Evolutionary conservation across 2,888 invertebrate species (phyloP), one percentile per base, ranked within the genome.

Genomic region (Drosophila anomelani): DNA sequence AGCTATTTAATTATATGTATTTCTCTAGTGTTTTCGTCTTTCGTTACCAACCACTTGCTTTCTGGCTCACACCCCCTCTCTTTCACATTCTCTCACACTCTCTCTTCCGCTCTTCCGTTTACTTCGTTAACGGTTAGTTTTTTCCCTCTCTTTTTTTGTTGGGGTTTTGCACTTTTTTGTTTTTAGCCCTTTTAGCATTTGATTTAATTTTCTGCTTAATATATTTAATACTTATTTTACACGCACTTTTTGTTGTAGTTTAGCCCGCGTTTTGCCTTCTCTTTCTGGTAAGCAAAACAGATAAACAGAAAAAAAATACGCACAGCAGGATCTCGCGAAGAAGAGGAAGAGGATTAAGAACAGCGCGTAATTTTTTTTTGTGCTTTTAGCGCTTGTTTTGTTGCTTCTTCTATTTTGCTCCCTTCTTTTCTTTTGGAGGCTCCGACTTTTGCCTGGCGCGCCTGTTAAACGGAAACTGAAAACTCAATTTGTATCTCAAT

Each of bases 221-320:
- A 36, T 44, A 44, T 61, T 61, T 17, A 20, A 57, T 57, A 43
- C 23, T 23, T 56, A 10, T 36, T 36, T 57, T 29, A 20, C 26
- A 61, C 61, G 26, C 61, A 61, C 58, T 57, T 61, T 29, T 15
- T 17, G 23, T 36, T 36, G 23, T 23, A 60, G 64, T 68, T 80
- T 73, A 80, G 76, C 81, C 85, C 81, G 81, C 81, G 81, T 81
- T 81, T 81, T 84, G 74, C 64, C 72, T 72, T 70, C 60, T 71
- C 79, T 76, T 73, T 69, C 20, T 36, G n/a, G 44, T 41, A 64
- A 64, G 64, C 57, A 56, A 56, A 67, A 49, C 39, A 55, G 39
- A 34, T 43, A 54, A 32, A 58, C 34, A 74, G 32, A 63, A 38
- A 26, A 10, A n/a, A 36, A 59, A 46, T 60, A 64, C 66, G 61